Evolutionary conservation across 2,113 vertebrate species (phyloP).

Genomic region (Bubo blakistoni): DNA sequence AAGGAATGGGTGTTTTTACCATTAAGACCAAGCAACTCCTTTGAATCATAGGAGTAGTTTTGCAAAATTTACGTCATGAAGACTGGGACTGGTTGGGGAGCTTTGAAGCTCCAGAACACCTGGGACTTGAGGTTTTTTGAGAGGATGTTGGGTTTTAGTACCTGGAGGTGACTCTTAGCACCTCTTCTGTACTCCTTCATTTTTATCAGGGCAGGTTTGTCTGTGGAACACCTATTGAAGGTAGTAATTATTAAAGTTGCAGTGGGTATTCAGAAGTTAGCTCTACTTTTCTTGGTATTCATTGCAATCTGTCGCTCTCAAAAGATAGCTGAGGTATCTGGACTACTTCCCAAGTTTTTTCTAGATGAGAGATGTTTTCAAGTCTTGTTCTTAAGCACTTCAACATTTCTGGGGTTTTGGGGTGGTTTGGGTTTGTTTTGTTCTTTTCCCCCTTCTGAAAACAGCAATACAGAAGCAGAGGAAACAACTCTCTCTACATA

Average conservation of each 20-base stretch:
- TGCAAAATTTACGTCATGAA: neutral
- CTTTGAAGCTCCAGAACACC: neutral
- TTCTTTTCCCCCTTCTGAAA: neutral
- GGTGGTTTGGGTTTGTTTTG: neutral
- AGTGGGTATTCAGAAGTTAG: neutral
- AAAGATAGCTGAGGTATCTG: neutral
- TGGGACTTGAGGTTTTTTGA: neutral
- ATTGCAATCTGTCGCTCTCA: neutral
- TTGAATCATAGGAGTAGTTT: neutral
- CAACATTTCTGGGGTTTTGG: neutral
- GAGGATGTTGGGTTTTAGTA: neutral
- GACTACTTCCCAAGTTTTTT: neutral
- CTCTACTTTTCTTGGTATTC: neutral
- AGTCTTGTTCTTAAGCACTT: neutral
- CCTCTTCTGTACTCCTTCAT: neutral
- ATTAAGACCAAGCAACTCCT: neutral
- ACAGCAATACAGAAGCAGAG: neutral
- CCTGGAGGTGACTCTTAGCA: neutral
- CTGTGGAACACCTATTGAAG: neutral
- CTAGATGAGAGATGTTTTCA: neutral
- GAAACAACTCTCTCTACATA: neutral
- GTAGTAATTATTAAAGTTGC: neutral
- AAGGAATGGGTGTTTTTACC: neutral
- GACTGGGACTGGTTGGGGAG: neutral
- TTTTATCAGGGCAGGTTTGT: neutral